These are phyloP conservation scores for Coleophora deauratella DNA, from an alignment of 2,888 invertebrate species.

Conservation along the genomic window DNA sequence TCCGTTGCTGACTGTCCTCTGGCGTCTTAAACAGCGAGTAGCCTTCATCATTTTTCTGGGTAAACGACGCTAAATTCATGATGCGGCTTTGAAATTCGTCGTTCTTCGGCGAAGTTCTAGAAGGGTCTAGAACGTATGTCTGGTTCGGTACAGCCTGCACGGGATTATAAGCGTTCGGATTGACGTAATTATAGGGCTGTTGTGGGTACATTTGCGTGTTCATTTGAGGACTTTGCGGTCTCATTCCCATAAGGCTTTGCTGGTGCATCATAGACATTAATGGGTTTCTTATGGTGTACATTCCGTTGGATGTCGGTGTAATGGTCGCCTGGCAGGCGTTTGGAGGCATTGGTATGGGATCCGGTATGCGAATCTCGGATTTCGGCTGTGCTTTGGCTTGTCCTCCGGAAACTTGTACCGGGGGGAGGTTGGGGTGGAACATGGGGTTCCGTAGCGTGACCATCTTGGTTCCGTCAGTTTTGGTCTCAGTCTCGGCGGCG, in stretches of 20 bases:
- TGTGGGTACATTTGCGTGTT: conserved; percentile 32
- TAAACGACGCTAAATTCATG: conserved; percentile 59
- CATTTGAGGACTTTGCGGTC: conserved; percentile 31
- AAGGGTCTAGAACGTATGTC: conserved; percentile 27
- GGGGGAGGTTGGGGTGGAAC: conserved; percentile 76
- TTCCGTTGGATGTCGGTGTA: conserved; percentile 76
- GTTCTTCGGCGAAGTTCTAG: conserved; percentile 29
- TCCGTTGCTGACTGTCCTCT: conserved; percentile 43
- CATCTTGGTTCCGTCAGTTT: conserved; percentile 74
- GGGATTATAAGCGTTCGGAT: conserved; percentile 40
- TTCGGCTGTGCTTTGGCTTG: conserved; percentile 34
- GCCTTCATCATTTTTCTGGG: conserved; percentile 62
- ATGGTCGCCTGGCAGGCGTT: conserved; percentile 65
- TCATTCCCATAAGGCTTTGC: conserved; percentile 45
- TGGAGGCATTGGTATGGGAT: conserved; percentile 65
- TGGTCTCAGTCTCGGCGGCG: conserved; percentile 25
- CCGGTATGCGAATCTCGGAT: conserved; percentile 51
- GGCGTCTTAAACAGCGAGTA: conserved; percentile 56
- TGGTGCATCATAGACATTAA: conserved; percentile 73
- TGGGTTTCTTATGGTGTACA: conserved; percentile 89
- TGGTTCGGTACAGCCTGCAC: conserved; percentile 18
- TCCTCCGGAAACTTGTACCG: conserved; percentile 36
- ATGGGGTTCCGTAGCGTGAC: conserved; percentile 86
- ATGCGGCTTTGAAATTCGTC: conserved; percentile 52
- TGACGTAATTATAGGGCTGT: conserved; percentile 43